Percentiles rank a stretch among this genome's conserved stretches.
These are phyloP conservation scores for Tapirus terrestris DNA, from an alignment of 2,113 vertebrate genomes.

Conservation along the genomic window DNA sequence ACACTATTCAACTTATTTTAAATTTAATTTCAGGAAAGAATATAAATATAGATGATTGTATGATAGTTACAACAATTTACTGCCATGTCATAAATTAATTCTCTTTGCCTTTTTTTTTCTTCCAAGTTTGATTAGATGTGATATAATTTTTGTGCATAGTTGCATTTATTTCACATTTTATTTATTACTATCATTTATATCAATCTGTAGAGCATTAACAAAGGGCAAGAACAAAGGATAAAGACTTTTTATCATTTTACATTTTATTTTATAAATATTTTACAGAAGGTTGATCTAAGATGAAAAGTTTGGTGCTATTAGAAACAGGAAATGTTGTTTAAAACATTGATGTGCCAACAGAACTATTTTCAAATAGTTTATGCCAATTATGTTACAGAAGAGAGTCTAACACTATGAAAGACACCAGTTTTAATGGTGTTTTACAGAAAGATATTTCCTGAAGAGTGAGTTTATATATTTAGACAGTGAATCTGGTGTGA, in stretches of 20 bases:
- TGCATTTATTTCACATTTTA: not conserved
- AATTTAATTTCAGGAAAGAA: not conserved
- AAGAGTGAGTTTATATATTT: conserved; percentile 20
- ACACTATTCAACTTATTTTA: not conserved
- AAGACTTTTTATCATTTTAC: not conserved
- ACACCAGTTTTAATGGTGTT: not conserved
- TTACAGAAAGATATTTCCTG: not conserved
- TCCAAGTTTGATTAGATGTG: not conserved
- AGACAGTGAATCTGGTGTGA: not conserved
- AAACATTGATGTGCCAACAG: not conserved
- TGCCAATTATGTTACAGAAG: not conserved
- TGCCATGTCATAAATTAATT: not conserved
- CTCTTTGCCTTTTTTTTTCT: not conserved
- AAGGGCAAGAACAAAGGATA: not conserved
- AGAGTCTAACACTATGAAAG: not conserved
- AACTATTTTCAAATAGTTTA: not conserved
- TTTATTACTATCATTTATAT: not conserved
- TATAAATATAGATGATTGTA: not conserved
- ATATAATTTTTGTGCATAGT: not conserved
- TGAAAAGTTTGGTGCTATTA: not conserved
- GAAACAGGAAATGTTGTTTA: not conserved
- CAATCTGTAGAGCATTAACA: not conserved
- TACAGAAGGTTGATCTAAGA: not conserved
- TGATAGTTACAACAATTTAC: not conserved
- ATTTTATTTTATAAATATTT: conserved; percentile 1